These are phyloP conservation scores for Daphoenositta chrysoptera DNA, from an alignment of 2,113 vertebrate species.

Conservation along the genomic window DNA sequence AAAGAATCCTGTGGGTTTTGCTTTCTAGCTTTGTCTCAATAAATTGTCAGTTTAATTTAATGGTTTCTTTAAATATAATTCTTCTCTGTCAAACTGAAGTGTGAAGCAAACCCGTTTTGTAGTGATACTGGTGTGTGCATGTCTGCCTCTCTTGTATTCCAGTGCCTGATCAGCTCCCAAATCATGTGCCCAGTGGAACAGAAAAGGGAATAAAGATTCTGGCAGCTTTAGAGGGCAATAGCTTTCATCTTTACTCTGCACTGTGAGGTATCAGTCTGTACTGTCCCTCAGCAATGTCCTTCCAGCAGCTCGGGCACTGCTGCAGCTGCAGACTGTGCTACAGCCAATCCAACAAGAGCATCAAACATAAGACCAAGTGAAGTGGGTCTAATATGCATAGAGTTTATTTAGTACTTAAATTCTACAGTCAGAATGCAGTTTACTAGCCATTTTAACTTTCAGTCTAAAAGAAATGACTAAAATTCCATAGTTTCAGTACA, in stretches of 20 bases:
- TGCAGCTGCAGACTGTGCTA: rapidly evolving
- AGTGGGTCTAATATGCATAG: constrained; percentile 56
- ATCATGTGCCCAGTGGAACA: background rate
- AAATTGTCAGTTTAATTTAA: background rate
- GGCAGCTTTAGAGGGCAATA: background rate
- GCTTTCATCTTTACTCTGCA: background rate
- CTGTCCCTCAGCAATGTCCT: background rate
- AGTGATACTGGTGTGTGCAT: background rate
- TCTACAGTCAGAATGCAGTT: constrained; percentile 60
- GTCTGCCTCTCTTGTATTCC: background rate
- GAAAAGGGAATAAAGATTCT: background rate
- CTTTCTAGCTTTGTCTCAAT: background rate
- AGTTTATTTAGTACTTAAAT: constrained; percentile 70
- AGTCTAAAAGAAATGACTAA: background rate
- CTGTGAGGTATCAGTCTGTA: background rate
- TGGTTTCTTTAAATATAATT: background rate
- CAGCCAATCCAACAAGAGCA: background rate
- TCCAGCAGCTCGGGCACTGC: background rate
- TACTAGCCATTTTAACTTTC: constrained; percentile 27
- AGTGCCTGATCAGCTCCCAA: background rate
- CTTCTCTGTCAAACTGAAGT: background rate
- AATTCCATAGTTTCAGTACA: constrained; percentile 6
- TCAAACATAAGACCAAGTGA: background rate
- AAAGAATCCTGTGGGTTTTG: background rate
- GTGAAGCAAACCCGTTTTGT: background rate